Evolutionary conservation across 2,888 invertebrate species (phyloP).

Genomic region (Cyaniris semiargus): DNA sequence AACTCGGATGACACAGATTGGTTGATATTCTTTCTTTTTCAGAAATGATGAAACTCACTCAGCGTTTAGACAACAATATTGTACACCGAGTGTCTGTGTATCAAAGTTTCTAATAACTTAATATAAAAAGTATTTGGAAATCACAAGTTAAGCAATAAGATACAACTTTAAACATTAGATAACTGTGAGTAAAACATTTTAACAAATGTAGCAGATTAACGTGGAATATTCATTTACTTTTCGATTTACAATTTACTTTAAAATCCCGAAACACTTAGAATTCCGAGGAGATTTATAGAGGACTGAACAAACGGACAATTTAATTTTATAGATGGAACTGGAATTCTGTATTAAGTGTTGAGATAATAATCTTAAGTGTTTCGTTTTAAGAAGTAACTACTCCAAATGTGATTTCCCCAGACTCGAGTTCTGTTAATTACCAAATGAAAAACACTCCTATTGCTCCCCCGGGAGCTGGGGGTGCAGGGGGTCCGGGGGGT

Average conservation of each 20-base stretch:
- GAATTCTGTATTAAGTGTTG: conserved; percentile 9
- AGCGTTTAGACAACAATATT: too few relatives aligned
- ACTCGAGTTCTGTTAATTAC: conserved; percentile 30
- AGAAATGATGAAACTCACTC: too few relatives aligned
- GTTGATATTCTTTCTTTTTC: too few relatives aligned
- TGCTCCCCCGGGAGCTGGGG: conserved; percentile 1
- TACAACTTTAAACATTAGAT: too few relatives aligned
- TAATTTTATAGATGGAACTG: conserved; percentile 16
- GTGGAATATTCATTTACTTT: background rate
- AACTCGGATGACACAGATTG: too few relatives aligned
- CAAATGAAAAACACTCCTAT: conserved; percentile 34
- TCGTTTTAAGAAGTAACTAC: conserved; percentile 26
- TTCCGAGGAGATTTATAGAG: background rate
- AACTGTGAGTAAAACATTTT: too few relatives aligned
- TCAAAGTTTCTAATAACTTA: too few relatives aligned
- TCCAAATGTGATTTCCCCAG: conserved; percentile 31
- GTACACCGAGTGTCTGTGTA: too few relatives aligned
- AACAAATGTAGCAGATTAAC: background rate
- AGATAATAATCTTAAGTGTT: conserved; percentile 27
- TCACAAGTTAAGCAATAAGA: too few relatives aligned
- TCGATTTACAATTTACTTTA: conserved; percentile 13
- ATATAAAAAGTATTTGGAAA: too few relatives aligned
- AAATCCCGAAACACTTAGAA: conserved; percentile 4
- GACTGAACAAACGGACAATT: background rate
- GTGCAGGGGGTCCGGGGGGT: background rate